Evolutionary conservation across 2,113 vertebrate genomes (phyloP).

Genomic region (Abramis brama): DNA sequence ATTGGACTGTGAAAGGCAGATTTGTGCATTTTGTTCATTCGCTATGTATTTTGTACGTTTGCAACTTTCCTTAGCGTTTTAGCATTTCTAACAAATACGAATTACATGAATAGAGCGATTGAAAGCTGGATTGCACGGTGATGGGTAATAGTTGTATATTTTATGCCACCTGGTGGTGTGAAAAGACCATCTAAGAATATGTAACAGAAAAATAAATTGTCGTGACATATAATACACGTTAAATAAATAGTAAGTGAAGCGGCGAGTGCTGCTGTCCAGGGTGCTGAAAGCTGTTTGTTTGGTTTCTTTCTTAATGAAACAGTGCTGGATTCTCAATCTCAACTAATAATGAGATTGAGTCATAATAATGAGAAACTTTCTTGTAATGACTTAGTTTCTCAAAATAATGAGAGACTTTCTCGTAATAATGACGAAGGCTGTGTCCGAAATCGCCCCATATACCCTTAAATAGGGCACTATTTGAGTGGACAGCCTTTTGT

Average conservation of each 20-base stretch:
- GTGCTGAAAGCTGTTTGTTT: background rate
- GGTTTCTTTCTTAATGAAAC: background rate
- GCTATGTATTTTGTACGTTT: background rate
- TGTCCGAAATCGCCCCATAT: too few species aligned
- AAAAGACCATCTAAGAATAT: background rate
- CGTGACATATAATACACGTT: too few species aligned
- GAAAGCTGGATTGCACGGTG: background rate
- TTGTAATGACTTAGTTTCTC: too few species aligned
- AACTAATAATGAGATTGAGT: too few species aligned
- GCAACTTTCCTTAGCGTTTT: background rate
- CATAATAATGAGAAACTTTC: too few species aligned
- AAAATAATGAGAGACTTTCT: too few species aligned
- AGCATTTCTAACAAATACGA: too few species aligned
- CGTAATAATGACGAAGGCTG: too few species aligned
- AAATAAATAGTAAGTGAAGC: background rate
- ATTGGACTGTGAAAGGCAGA: background rate
- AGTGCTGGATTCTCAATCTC: too few species aligned
- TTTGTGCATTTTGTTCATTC: background rate
- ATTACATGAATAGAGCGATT: too few species aligned
- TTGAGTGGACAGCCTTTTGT: too few species aligned
- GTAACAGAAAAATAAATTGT: background rate
- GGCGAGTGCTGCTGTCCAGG: background rate
- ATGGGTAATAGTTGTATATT: background rate
- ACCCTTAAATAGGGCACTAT: too few species aligned
- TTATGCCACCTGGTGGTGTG: constrained; percentile 13